Conservation (phyloP, 2,113 vertebrate genomes). For the Oenanthe melanoleuca region DNA sequence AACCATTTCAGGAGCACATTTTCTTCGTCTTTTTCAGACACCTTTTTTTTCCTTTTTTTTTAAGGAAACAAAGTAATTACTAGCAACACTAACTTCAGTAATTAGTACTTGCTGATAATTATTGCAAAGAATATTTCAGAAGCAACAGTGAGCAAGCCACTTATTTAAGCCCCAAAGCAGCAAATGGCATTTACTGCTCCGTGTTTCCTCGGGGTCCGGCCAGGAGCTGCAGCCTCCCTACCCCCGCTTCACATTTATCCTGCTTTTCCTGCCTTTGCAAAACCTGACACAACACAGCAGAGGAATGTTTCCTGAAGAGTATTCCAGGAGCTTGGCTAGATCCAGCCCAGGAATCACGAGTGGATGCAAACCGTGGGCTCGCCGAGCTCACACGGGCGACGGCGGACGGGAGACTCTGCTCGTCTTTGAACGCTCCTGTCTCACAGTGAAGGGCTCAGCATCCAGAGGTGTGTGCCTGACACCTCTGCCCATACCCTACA, state of each 20-base stretch:
- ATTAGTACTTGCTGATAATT: background rate
- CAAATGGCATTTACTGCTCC: background rate
- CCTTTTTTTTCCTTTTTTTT: background rate
- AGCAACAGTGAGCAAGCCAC: background rate
- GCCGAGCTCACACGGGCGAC: fast-evolving
- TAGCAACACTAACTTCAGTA: background rate
- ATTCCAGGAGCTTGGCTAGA: background rate
- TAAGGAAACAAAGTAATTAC: background rate
- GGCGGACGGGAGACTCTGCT: background rate
- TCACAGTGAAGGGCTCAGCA: background rate
- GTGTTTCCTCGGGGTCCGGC: fast-evolving
- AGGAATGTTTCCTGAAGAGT: background rate
- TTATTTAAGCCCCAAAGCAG: background rate
- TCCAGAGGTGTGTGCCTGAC: background rate
- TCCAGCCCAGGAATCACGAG: background rate
- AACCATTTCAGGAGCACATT: background rate
- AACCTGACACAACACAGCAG: background rate
- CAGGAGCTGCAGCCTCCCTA: background rate
- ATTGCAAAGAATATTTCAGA: background rate
- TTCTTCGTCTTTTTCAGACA: background rate
- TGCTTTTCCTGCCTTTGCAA: background rate
- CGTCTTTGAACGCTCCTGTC: background rate
- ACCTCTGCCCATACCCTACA: background rate
- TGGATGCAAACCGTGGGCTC: fast-evolving
- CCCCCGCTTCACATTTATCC: background rate